Evolutionary conservation across 2,888 invertebrate genomes (phyloP), one percentile per base, ranked within the genome.

Genomic region (Drosophila nigritarsus): DNA sequence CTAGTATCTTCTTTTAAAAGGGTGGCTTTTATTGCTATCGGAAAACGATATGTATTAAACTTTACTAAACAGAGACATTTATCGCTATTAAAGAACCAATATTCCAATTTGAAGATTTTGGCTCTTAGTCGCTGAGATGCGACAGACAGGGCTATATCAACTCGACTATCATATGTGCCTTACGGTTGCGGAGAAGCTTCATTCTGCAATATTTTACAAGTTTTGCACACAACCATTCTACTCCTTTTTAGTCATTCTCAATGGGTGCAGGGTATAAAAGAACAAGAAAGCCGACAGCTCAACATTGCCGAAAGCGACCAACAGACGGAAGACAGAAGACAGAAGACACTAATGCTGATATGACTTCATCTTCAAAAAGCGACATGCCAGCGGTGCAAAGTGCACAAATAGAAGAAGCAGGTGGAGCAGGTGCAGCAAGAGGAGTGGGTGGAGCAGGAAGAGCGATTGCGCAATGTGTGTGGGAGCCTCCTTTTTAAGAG

Each of bases 321-420:
- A 49, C 67, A 71, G 69, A 81, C 64, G 72, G 82, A 50, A 69
- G 76, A 45, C 45, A 24, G 45, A 13, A 20, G 45, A 81, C 63
- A 75, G 82, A 50, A 66, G 73, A 79, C 86, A 83, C 90, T 88
- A 88, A 88, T 83, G 89, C 90, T 88, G 90, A 87, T 90, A 87
- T 85, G 90, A 86, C 86, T 85, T 87, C 86, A 88, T 88, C 86
- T 83, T 81, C 76, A 78, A 83, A 89, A 75, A 82, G 73, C 85
- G 87, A 71, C 75, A 74, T 80, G 80, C 69, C 78, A 75, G 68
- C 73, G 59, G 51, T 51, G 65, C 50, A 48, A 63, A 58, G 66
- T 58, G 73, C 48, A 45, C 45, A 45, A 45, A 24, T 24, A 24
- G 24, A 45, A 60, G 62, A 15, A 45, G 60, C 58, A 34, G 58